phyloP scores from a whole-genome alignment of 2,113 vertebrate genomes.

The Nansenia antarctica region DNA sequence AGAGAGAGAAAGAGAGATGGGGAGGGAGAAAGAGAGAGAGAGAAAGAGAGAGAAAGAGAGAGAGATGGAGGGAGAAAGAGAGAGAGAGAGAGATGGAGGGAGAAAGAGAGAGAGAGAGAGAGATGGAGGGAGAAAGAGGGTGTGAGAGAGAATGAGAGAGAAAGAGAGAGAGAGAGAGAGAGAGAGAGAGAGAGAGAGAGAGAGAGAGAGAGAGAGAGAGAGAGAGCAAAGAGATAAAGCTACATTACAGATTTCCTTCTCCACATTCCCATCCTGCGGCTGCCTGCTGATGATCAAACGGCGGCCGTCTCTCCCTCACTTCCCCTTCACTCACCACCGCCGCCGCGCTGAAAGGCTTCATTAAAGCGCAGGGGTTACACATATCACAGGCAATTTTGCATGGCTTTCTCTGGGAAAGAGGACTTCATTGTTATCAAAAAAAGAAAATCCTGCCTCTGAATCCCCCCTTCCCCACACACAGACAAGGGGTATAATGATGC shows the following conservation, averaged over 20 bases:
- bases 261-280: constrained; percentile 46
- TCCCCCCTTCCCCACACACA: too few species aligned
- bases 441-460: constrained; percentile 55
- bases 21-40: background rate
- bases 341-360: constrained; percentile 63
- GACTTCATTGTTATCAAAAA: constrained; percentile 66
- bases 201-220: background rate
- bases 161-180: background rate
- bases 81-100: background rate
- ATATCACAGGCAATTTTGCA: constrained; percentile 71
- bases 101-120: background rate
- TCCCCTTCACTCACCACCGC: constrained; percentile 24
- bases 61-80: background rate
- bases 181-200: background rate
- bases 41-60: background rate
- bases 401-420: constrained; percentile 57
- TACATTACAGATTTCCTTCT: constrained; percentile 37
- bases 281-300: constrained; percentile 59
- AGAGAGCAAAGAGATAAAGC: constrained; percentile 12
- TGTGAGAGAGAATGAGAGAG: background rate
- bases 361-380: constrained; percentile 63
- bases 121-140: background rate
- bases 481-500: constrained; percentile 60
- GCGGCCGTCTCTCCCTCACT: constrained; percentile 23
- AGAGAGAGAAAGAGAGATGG: background rate